Conservation (phyloP, 2,113 vertebrate genomes). For the Saguinus imperator region DNA sequence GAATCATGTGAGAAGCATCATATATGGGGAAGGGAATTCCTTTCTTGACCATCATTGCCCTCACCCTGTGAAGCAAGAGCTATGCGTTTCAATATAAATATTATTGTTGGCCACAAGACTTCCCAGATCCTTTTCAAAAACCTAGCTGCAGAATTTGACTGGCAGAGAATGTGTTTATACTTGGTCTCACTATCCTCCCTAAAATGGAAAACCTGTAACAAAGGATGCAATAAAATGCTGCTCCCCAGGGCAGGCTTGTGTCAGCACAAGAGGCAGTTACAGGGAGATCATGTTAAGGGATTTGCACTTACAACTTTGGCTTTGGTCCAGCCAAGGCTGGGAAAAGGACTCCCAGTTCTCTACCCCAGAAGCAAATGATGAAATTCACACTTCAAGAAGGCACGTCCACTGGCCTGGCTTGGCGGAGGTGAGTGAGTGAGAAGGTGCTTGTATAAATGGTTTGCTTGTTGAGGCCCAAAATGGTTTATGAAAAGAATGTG, state of each 20-base stretch:
- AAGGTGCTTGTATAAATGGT: background rate
- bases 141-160: background rate
- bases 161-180: slow-evolving; percentile 60
- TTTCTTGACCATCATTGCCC: slow-evolving; percentile 31
- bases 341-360: slow-evolving; percentile 3
- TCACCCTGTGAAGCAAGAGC: slow-evolving; percentile 33
- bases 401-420: background rate
- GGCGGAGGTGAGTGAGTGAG: rapidly evolving
- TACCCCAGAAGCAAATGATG: background rate
- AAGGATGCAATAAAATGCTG: slow-evolving; percentile 6
- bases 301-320: slow-evolving; percentile 52
- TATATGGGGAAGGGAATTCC: slow-evolving; percentile 3
- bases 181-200: slow-evolving; percentile 35
- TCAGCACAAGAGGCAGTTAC: background rate
- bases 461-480: background rate
- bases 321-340: slow-evolving; percentile 21
- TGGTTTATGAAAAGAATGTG: background rate
- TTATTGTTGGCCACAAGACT: slow-evolving; percentile 59
- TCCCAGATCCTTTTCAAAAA: slow-evolving; percentile 17
- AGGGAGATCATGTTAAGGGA: slow-evolving; percentile 49
- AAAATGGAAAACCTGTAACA: slow-evolving; percentile 54
- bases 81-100: slow-evolving; percentile 61
- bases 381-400: background rate
- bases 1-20: background rate
- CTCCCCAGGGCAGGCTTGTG: background rate